Percentiles rank a stretch among this genome's conserved stretches.
Conservation (phyloP, 1,140 invertebrate genomes). For the Saccostrea glomerata region DNA sequence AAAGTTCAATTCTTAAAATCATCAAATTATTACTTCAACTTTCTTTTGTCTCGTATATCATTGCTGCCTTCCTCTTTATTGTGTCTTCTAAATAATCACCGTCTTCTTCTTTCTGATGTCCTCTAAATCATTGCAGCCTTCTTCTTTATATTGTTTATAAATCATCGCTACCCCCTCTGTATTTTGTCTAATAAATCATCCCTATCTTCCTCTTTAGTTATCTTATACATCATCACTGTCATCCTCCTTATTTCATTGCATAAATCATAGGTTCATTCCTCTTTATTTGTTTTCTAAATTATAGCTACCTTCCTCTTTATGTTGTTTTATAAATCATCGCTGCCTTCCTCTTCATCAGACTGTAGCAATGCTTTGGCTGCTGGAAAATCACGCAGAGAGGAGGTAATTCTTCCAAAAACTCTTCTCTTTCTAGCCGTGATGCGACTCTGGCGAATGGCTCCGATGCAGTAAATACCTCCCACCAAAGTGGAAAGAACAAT, state of each 20-base stretch:
- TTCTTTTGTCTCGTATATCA: conserved; percentile 9
- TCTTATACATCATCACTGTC: no score
- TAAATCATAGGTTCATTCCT: conserved; percentile 19
- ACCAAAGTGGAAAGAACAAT: conserved; percentile 53
- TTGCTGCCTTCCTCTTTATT: conserved; percentile 5
- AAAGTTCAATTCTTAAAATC: no score
- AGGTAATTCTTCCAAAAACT: background rate
- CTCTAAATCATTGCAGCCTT: no score
- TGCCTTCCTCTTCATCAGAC: background rate
- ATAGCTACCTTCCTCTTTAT: conserved; percentile 1
- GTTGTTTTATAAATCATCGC: no score
- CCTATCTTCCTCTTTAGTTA: no score
- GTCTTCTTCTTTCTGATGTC: no score
- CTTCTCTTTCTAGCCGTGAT: conserved; percentile 40
- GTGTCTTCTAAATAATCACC: no score
- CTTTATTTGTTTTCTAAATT: conserved; percentile 16
- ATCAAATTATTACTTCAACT: no score
- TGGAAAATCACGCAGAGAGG: background rate
- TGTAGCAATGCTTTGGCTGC: conserved; percentile 11
- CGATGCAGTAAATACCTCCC: conserved; percentile 57
- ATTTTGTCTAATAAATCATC: no score
- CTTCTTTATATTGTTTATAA: no score
- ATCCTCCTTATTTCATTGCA: no score
- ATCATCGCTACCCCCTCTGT: no score
- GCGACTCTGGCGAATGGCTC: conserved; percentile 54